phyloP scores from a whole-genome alignment of 2,113 vertebrate genomes.

The Oncorhynchus nerka region DNA sequence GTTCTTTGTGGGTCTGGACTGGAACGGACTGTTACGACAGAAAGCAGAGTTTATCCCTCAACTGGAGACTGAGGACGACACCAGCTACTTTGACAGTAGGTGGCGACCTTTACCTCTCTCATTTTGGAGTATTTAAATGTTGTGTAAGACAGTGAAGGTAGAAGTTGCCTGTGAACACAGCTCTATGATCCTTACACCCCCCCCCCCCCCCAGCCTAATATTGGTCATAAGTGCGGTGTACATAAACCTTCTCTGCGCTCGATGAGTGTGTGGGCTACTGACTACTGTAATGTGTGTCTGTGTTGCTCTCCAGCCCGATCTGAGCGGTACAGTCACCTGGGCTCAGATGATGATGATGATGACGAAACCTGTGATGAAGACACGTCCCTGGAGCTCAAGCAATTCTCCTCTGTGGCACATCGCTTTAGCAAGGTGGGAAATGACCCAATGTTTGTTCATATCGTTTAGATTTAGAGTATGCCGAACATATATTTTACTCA shows the following conservation, averaged over 20 bases:
- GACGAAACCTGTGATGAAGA: slow-evolving; percentile 87
- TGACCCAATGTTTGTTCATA: too few species aligned
- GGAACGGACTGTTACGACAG: slow-evolving; percentile 90
- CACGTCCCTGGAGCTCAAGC: slow-evolving; percentile 84
- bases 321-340: slow-evolving; percentile 87
- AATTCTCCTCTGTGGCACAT: slow-evolving; percentile 94
- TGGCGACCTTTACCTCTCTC: not conserved
- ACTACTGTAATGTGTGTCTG: not conserved
- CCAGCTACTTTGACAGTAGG: slow-evolving; percentile 97
- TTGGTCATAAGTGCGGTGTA: too few species aligned
- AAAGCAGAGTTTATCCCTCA: slow-evolving; percentile 96
- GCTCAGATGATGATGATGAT: slow-evolving; percentile 76
- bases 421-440: slow-evolving; percentile 90
- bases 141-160: too few species aligned
- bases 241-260: not conserved
- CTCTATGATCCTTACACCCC: too few species aligned
- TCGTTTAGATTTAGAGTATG: too few species aligned
- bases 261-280: not conserved
- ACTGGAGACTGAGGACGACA: slow-evolving; percentile 91
- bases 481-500: too few species aligned
- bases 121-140: too few species aligned
- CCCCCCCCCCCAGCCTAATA: too few species aligned
- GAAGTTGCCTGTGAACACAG: too few species aligned
- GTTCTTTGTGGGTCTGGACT: slow-evolving; percentile 90
- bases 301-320: slow-evolving; percentile 78